phyloP scores from a whole-genome alignment of 2,113 vertebrate genomes.

The Poeciliopsis retropinna region DNA sequence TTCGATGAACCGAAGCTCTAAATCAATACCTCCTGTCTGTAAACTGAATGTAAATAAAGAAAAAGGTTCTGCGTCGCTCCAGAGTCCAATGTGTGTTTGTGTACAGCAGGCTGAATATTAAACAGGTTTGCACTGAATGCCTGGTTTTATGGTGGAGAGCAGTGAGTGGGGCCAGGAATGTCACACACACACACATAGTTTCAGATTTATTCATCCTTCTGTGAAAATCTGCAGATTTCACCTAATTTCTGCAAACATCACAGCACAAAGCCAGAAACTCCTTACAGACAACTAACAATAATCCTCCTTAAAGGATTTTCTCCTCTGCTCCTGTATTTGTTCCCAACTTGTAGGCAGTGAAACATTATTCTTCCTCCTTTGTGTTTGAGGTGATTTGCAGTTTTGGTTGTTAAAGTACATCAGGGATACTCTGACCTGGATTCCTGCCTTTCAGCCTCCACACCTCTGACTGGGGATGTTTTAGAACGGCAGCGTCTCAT shows the following conservation, averaged over 20 bases:
- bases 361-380: neutral
- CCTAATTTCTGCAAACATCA: constrained; percentile 14
- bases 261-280: neutral
- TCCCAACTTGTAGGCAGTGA: neutral
- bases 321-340: constrained; percentile 7
- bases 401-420: constrained; percentile 14
- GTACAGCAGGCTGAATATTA: constrained; percentile 57
- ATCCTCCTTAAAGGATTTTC: neutral
- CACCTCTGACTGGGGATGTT: neutral
- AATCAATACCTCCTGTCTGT: neutral
- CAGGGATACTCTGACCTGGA: constrained; percentile 23
- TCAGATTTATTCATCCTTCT: constrained; percentile 1
- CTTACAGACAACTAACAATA: neutral
- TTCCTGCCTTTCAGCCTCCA: constrained; percentile 11
- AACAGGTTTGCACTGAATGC: constrained; percentile 65
- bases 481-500: constrained; percentile 15
- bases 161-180: constrained; percentile 77
- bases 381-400: constrained; percentile 11
- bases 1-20: neutral
- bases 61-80: neutral
- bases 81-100: neutral
- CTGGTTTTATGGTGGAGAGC: constrained; percentile 64
- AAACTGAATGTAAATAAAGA: neutral
- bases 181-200: constrained; percentile 15
- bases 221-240: constrained; percentile 28